phyloP scores from a whole-genome alignment of 2,888 invertebrate genomes.

The Tanytarsus gracilentus region DNA sequence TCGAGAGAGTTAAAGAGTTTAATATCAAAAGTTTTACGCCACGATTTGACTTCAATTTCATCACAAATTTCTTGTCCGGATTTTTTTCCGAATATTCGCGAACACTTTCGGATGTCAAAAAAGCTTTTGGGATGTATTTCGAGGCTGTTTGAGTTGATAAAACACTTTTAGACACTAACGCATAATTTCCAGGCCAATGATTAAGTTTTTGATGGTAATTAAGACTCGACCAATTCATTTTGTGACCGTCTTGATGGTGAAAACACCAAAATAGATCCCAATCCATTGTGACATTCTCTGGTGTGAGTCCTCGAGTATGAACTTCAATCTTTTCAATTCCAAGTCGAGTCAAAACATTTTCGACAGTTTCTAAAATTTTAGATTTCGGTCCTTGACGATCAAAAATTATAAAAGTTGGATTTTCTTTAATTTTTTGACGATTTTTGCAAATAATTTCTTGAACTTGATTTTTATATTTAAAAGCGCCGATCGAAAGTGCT shows the following conservation, averaged over 20 bases:
- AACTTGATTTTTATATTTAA: no score
- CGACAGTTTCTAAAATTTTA: no score
- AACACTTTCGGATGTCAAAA: not conserved
- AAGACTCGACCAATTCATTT: not conserved
- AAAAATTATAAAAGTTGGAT: no score
- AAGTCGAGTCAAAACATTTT: not conserved
- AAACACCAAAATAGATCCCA: not conserved
- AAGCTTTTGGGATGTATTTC: not conserved
- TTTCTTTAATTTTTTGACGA: no score
- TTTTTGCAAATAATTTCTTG: no score
- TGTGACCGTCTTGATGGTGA: not conserved
- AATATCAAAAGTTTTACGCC: not conserved
- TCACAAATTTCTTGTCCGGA: slow-evolving; percentile 8
- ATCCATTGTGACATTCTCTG: not conserved
- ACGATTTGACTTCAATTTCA: not conserved
- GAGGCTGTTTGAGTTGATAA: not conserved
- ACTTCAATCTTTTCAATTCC: not conserved
- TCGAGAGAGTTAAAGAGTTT: not conserved
- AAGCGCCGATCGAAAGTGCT: no score
- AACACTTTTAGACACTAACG: not conserved
- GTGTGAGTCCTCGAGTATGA: no score
- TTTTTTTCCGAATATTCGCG: not conserved
- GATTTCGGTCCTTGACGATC: no score
- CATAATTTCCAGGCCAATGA: not conserved
- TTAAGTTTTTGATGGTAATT: slow-evolving; percentile 14